phyloP scores from a whole-genome alignment of 2,888 invertebrate species.

The Epinotia demarniana region DNA sequence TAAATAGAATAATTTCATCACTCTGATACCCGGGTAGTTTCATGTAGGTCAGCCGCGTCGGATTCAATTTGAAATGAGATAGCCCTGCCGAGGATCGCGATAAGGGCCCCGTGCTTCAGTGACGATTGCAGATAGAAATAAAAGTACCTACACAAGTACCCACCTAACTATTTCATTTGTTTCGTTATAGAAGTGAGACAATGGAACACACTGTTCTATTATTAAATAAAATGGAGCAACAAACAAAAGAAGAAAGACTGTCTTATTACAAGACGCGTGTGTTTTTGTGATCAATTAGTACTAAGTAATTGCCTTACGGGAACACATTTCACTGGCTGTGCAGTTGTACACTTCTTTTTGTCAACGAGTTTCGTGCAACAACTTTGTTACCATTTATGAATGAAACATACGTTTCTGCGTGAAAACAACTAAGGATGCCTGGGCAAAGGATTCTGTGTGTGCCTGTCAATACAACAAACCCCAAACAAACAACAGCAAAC shows the following conservation, averaged over 20 bases:
- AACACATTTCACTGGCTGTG: not conserved
- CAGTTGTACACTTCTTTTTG: not conserved
- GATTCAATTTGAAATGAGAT: constrained; percentile 32
- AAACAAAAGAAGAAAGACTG: not conserved
- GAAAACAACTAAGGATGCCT: too few species aligned
- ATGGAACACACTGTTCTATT: not conserved
- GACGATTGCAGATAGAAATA: not conserved
- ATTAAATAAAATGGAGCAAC: constrained; percentile 9
- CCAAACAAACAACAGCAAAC: too few species aligned
- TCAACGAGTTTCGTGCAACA: not conserved
- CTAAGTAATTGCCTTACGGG: not conserved
- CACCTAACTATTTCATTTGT: constrained; percentile 7
- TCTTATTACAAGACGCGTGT: not conserved
- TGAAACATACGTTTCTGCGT: too few species aligned
- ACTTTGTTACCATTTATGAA: too few species aligned
- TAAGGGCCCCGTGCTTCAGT: not conserved
- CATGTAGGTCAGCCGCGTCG: constrained; percentile 30
- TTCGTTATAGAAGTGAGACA: constrained; percentile 13
- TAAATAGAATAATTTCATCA: constrained; percentile 25
- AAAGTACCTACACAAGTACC: not conserved
- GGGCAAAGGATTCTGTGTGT: too few species aligned
- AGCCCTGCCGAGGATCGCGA: constrained; percentile 13
- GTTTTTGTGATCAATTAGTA: constrained; percentile 1
- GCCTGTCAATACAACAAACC: too few species aligned
- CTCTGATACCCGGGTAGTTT: constrained; percentile 13